phyloP scores from a whole-genome alignment of 1,140 invertebrate species.

The Drosophila repleta region DNA sequence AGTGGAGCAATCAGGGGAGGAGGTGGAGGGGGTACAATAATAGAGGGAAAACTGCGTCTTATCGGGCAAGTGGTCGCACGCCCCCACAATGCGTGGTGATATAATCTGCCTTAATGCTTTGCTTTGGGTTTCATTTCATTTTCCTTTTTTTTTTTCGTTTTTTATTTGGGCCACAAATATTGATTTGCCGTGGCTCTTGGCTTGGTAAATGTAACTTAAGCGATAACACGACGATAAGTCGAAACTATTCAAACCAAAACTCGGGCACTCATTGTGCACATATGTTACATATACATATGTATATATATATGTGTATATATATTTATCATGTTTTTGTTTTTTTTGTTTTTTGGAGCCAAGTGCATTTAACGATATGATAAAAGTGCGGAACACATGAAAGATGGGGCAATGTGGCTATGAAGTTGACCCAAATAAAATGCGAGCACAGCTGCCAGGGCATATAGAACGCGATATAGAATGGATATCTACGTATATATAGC shows the following conservation, averaged over 20 bases:
- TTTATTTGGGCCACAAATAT: constrained; percentile 73
- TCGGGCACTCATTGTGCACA: constrained; percentile 25
- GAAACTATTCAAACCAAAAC: constrained; percentile 6
- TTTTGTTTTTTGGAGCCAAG: constrained; percentile 57
- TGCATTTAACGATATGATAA: constrained; percentile 78
- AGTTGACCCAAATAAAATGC: constrained; percentile 53
- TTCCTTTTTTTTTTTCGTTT: constrained; percentile 26
- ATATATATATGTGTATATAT: not conserved
- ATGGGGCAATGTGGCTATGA: constrained; percentile 35
- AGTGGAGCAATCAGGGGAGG: constrained; percentile 7
- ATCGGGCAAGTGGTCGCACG: constrained; percentile 50
- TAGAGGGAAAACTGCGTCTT: constrained; percentile 22
- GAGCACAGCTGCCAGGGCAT: constrained; percentile 33
- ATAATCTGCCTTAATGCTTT: constrained; percentile 39
- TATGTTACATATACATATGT: not conserved
- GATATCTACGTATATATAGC: constrained; percentile 10
- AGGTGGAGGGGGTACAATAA: not conserved
- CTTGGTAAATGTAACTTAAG: constrained; percentile 49
- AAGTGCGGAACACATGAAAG: constrained; percentile 27
- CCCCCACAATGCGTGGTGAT: constrained; percentile 28
- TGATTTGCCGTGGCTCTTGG: constrained; percentile 55
- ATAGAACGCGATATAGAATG: constrained; percentile 24
- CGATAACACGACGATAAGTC: constrained; percentile 56
- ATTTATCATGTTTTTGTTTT: no score
- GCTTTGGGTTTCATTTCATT: constrained; percentile 21